Percentiles rank a stretch among this genome's conserved stretches.
Evolutionary conservation across 2,797 vertebrate species (phyloP).

Genomic region (Chromis chromis): DNA sequence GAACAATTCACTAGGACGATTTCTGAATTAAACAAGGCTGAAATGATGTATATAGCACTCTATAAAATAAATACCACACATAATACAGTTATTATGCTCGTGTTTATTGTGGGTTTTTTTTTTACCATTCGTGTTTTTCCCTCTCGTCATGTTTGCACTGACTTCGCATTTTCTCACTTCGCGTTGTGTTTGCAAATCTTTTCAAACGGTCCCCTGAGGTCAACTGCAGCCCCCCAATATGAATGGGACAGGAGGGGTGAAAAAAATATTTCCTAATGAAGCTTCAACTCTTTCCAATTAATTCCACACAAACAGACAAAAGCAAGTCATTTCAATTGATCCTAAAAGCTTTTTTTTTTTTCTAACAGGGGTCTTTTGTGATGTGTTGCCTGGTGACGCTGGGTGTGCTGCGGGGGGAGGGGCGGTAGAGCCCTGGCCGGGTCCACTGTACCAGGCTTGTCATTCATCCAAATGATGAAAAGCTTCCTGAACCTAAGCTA

Average conservation of each 20-base stretch:
- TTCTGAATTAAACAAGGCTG: slow-evolving; percentile 49
- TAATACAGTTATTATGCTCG: slow-evolving; percentile 9
- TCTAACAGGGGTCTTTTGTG: slow-evolving; percentile 80
- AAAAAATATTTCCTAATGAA: slow-evolving; percentile 75
- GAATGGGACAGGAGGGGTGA: slow-evolving; percentile 43
- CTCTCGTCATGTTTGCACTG: slow-evolving; percentile 23
- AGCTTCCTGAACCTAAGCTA: slow-evolving; percentile 85
- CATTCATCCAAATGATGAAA: slow-evolving; percentile 86
- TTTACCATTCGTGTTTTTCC: slow-evolving; percentile 4
- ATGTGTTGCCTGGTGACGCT: slow-evolving; percentile 83
- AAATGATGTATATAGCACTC: slow-evolving; percentile 27
- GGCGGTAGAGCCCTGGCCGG: slow-evolving; percentile 35
- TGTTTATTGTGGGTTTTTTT: slow-evolving; percentile 15
- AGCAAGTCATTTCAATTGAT: slow-evolving; percentile 80
- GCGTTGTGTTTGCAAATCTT: slow-evolving; percentile 66
- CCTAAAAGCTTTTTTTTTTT: slow-evolving; percentile 81
- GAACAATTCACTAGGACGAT: slow-evolving; percentile 56
- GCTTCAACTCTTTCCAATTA: slow-evolving; percentile 83
- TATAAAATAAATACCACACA: slow-evolving; percentile 36
- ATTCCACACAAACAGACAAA: slow-evolving; percentile 81
- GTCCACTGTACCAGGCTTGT: slow-evolving; percentile 74
- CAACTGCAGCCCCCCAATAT: slow-evolving; percentile 66
- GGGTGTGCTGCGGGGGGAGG: slow-evolving; percentile 62
- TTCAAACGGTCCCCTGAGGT: slow-evolving; percentile 55
- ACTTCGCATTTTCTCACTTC: slow-evolving; percentile 49